Percentiles rank a stretch among this genome's conserved stretches.
These are phyloP conservation scores for Ptychodera flava DNA, from an alignment of 35 echinoderm and acorn worm genomes.

Conservation along the genomic window DNA sequence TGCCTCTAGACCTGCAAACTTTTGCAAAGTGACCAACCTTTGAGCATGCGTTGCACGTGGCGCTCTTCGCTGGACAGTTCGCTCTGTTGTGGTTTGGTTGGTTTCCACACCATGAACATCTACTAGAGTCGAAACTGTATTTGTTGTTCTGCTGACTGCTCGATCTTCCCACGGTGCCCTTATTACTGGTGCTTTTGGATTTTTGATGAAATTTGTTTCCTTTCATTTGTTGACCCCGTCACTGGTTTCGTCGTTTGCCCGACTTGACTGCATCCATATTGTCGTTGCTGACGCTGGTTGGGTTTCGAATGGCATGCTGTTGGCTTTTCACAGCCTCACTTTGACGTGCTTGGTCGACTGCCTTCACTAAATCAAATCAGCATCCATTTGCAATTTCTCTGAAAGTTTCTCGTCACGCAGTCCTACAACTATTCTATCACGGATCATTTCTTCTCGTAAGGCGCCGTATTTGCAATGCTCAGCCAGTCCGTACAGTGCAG, in stretches of 20 bases:
- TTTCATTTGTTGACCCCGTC: background rate
- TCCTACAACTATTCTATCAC: too few species aligned
- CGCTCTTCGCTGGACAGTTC: conserved; percentile 10
- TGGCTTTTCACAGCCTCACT: too few species aligned
- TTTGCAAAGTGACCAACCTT: conserved; percentile 1
- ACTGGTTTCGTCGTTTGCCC: background rate
- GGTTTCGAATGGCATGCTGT: too few species aligned
- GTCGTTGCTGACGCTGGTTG: too few species aligned
- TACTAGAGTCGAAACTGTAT: background rate
- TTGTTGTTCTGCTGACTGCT: background rate
- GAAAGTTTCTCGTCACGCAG: too few species aligned
- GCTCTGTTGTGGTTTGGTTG: background rate
- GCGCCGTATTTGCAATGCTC: too few species aligned
- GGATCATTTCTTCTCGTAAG: too few species aligned
- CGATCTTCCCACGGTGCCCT: background rate
- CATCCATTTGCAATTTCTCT: too few species aligned
- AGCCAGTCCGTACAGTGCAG: too few species aligned
- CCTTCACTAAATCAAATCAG: too few species aligned
- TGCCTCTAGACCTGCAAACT: conserved; percentile 10
- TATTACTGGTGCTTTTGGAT: background rate
- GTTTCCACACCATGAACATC: background rate
- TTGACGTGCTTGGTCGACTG: too few species aligned
- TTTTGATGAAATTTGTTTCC: background rate
- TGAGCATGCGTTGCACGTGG: conserved; percentile 3
- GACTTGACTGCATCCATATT: background rate